phyloP scores from a whole-genome alignment of 2,113 vertebrate genomes.

The Passer domesticus region DNA sequence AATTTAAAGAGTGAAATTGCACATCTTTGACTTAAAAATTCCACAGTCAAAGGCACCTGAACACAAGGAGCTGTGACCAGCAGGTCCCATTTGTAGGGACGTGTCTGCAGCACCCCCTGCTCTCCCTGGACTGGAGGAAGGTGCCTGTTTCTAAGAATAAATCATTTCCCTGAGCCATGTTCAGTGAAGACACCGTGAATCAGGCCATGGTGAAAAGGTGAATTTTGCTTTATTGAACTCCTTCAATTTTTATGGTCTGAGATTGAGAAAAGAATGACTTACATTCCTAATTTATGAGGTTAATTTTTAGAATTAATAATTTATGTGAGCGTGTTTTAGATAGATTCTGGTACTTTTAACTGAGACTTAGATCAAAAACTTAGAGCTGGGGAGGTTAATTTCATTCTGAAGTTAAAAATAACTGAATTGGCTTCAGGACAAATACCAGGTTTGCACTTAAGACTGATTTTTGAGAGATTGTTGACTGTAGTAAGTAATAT shows the following conservation, averaged over 20 bases:
- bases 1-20: not conserved
- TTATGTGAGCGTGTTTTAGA: not conserved
- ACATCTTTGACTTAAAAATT: not conserved
- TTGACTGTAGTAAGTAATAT: not conserved
- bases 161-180: not conserved
- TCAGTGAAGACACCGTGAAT: not conserved
- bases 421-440: not conserved
- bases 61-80: not conserved
- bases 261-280: not conserved
- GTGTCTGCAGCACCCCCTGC: not conserved
- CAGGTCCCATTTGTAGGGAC: fast-evolving
- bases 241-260: not conserved
- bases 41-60: not conserved
- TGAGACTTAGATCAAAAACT: not conserved
- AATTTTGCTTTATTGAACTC: not conserved
- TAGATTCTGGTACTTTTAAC: not conserved
- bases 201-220: not conserved
- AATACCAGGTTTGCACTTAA: not conserved
- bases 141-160: not conserved
- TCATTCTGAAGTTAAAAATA: not conserved
- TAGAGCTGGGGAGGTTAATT: fast-evolving
- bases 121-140: not conserved
- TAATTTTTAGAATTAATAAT: not conserved
- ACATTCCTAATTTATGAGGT: not conserved
- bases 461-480: not conserved